Evolutionary conservation across 2,888 invertebrate genomes (phyloP).

Genomic region (Luperina nickerlii): DNA sequence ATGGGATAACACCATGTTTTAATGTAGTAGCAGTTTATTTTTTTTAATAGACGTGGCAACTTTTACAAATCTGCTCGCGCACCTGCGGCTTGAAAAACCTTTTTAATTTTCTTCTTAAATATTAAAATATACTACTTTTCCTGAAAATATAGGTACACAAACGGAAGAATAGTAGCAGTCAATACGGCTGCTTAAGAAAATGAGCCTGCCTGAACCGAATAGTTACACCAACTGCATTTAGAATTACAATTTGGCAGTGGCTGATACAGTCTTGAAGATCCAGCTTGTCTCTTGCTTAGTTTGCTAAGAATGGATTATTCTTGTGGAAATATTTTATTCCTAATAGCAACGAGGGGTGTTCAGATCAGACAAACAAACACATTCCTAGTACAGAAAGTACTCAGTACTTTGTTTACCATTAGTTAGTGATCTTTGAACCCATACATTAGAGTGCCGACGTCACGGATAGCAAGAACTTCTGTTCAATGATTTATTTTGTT

Average conservation of each 20-base stretch:
- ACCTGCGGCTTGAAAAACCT: background rate
- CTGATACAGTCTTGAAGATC: background rate
- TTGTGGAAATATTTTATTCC: background rate
- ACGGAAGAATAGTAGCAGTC: background rate
- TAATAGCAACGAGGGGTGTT: background rate
- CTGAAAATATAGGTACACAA: background rate
- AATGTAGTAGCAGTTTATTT: background rate
- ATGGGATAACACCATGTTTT: background rate
- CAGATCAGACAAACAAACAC: background rate
- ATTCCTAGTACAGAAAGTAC: background rate
- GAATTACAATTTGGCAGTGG: background rate
- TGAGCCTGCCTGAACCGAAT: background rate
- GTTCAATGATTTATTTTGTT: conserved; percentile 38
- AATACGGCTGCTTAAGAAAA: background rate
- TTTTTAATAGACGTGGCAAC: background rate
- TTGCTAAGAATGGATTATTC: background rate
- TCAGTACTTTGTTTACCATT: conserved; percentile 20
- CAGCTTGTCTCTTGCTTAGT: background rate
- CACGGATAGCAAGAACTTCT: conserved; percentile 21
- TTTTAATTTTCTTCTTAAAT: background rate
- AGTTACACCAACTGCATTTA: background rate
- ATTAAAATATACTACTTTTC: too few relatives aligned
- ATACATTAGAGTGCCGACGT: conserved; percentile 18
- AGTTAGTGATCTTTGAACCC: conserved; percentile 31
- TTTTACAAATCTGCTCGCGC: background rate